A percentile compares a stretch with the other conserved stretches of the same genome.
These are phyloP conservation scores for Nymphicus hollandicus DNA, from an alignment of 2,113 vertebrate genomes.

Conservation along the genomic window DNA sequence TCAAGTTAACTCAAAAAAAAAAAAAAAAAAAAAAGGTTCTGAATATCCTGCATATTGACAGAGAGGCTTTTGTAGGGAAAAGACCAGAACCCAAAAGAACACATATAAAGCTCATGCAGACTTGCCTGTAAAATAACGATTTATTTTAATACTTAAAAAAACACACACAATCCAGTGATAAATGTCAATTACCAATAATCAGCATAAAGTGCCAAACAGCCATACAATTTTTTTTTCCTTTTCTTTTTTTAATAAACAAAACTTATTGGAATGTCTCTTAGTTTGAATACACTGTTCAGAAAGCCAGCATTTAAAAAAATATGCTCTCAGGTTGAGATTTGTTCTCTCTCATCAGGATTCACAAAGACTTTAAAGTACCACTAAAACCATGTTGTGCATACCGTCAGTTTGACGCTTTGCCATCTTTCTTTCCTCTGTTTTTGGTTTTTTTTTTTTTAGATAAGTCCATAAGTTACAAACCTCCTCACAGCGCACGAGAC, in stretches of 20 bases:
- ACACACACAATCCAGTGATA: constrained; percentile 93
- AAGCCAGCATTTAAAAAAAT: constrained; percentile 62
- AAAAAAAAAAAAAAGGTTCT: not conserved
- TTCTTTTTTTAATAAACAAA: constrained; percentile 78
- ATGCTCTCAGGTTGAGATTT: constrained; percentile 53
- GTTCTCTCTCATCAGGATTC: not conserved
- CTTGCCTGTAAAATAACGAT: constrained; percentile 93
- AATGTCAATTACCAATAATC: constrained; percentile 95
- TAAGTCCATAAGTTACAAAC: constrained; percentile 45
- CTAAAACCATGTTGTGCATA: constrained; percentile 30
- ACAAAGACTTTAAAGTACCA: constrained; percentile 35
- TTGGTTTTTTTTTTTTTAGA: not conserved
- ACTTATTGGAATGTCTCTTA: constrained; percentile 81
- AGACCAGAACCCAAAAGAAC: not conserved
- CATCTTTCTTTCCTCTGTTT: not conserved
- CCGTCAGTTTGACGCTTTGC: constrained; percentile 1
- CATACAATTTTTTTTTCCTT: constrained; percentile 72
- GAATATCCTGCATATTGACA: not conserved
- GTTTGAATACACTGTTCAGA: constrained; percentile 66
- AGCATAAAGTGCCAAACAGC: constrained; percentile 99
- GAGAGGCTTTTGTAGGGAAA: not conserved
- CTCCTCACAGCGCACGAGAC: constrained; percentile 22
- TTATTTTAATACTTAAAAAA: constrained; percentile 89
- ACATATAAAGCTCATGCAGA: not conserved
- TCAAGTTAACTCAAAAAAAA: not conserved